Conservation (phyloP, 23 tunicate species). For the Halocynthia roretzi region DNA sequence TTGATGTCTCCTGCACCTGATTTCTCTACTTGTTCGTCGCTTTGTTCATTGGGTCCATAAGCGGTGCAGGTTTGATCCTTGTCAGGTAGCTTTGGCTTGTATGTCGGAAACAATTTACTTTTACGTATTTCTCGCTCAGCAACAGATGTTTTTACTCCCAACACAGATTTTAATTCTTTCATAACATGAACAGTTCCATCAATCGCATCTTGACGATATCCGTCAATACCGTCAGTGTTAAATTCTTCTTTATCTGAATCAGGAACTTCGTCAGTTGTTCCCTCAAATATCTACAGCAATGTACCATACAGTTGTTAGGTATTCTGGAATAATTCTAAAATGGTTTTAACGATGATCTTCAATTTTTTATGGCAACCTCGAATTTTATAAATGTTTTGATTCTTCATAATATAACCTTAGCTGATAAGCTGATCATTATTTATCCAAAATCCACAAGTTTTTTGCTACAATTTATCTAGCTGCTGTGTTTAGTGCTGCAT, state of each 20-base stretch:
- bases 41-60: not conserved
- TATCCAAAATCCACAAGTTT: too few relatives aligned
- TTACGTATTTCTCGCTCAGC: slow-evolving; percentile 71
- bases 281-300: slow-evolving; percentile 18
- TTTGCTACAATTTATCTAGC: too few relatives aligned
- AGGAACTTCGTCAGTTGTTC: not conserved
- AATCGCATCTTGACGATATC: not conserved
- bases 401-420: too few relatives aligned
- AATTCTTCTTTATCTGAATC: not conserved
- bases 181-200: slow-evolving; percentile 54
- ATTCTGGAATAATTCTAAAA: not conserved
- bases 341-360: too few relatives aligned
- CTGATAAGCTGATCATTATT: too few relatives aligned
- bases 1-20: too few relatives aligned
- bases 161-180: slow-evolving; percentile 69
- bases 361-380: too few relatives aligned
- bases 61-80: not conserved
- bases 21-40: not conserved
- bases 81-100: slow-evolving; percentile 18
- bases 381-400: too few relatives aligned
- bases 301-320: not conserved
- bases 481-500: too few relatives aligned
- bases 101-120: slow-evolving; percentile 65
- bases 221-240: not conserved
- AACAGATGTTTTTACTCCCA: slow-evolving; percentile 53